Conservation (phyloP, 2,113 vertebrate species). For the Gnathonemus longibarbis region DNA sequence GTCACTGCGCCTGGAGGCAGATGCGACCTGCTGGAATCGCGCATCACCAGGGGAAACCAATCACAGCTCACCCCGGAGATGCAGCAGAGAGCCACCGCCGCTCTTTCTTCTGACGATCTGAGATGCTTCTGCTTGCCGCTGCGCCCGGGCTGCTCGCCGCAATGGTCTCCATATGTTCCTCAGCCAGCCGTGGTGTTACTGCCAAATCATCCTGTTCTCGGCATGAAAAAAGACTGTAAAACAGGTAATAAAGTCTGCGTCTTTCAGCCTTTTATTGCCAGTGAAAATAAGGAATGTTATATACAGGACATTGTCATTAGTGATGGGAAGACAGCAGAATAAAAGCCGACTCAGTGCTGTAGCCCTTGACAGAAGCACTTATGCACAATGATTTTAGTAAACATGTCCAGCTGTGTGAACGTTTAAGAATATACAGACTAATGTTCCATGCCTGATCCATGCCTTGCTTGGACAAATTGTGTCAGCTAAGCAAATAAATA, state of each 20-base stretch:
- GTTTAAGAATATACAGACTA: background rate
- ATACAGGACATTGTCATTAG: background rate
- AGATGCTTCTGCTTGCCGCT: background rate
- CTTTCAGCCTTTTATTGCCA: background rate
- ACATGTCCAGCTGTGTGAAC: background rate
- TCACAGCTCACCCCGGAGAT: slow-evolving; percentile 11
- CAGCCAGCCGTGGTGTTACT: background rate
- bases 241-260: background rate
- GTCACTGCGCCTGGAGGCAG: slow-evolving; percentile 10
- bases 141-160: too few species aligned
- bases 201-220: background rate
- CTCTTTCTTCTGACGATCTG: background rate
- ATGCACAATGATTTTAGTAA: background rate
- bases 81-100: background rate
- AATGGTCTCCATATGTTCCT: background rate
- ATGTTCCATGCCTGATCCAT: background rate
- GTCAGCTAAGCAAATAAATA: background rate
- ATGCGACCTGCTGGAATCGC: background rate
- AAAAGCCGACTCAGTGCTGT: background rate
- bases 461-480: background rate
- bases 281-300: background rate
- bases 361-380: background rate
- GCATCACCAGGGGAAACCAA: slow-evolving; percentile 23
- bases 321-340: background rate
- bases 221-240: background rate